Conservation (phyloP, 1,140 invertebrate species). For the Rhagoletis zephyria region DNA sequence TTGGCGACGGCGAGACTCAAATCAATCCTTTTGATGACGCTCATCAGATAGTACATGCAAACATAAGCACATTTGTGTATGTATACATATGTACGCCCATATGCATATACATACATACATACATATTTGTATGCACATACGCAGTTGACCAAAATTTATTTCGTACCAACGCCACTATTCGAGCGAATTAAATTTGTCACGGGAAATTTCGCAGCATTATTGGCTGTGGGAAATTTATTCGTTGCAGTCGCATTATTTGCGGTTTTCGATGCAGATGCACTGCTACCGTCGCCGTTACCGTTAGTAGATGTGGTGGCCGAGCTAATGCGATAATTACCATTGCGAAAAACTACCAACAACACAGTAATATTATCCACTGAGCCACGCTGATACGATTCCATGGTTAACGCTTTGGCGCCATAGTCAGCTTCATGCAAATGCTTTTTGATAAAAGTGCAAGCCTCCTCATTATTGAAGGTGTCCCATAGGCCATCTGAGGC, state of each 20-base stretch:
- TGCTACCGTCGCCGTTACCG: background rate
- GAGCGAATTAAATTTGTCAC: conserved; percentile 56
- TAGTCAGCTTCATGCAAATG: conserved; percentile 87
- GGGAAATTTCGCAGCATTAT: conserved; percentile 50
- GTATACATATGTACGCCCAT: background rate
- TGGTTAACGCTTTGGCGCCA: conserved; percentile 90
- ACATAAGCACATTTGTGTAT: background rate
- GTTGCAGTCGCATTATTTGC: background rate
- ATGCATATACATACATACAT: background rate
- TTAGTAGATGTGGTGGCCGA: conserved; percentile 37
- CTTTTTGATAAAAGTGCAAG: conserved; percentile 88
- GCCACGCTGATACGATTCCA: conserved; percentile 92
- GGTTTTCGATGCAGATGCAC: background rate
- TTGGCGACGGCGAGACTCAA: background rate
- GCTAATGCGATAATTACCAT: conserved; percentile 73
- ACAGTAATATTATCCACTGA: conserved; percentile 97
- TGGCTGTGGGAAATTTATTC: background rate
- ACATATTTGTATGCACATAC: background rate
- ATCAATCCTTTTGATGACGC: background rate
- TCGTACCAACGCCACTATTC: conserved; percentile 51
- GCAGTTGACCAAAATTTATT: background rate
- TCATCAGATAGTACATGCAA: background rate
- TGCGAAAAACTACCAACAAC: conserved; percentile 88
- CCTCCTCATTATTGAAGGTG: conserved; percentile 94
- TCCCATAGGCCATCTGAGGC: conserved; percentile 98